Evolutionary conservation across 1,140 invertebrate genomes (phyloP).

Genomic region (Oppia nitens): DNA sequence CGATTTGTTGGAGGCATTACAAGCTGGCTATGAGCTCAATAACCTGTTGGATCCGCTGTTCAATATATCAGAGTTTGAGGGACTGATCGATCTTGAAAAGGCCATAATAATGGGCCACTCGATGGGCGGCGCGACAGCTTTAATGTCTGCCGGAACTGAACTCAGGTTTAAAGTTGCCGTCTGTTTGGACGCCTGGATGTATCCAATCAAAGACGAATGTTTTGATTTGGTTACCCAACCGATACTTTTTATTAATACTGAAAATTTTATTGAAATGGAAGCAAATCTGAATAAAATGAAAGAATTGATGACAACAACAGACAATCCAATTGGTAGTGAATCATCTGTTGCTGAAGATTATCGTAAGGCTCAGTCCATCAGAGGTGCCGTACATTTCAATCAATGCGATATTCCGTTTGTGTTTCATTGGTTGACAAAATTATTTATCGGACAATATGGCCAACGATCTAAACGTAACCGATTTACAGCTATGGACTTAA

Average conservation of each 20-base stretch:
- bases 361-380: constrained; percentile 33
- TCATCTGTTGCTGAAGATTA: constrained; percentile 20
- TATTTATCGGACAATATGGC: constrained; percentile 26
- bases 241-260: constrained; percentile 43
- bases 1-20: constrained; percentile 36
- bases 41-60: constrained; percentile 34
- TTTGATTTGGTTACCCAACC: constrained; percentile 35
- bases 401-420: constrained; percentile 34
- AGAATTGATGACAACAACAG: constrained; percentile 14
- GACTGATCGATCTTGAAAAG: constrained; percentile 36
- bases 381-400: constrained; percentile 33
- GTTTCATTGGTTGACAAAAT: constrained; percentile 20
- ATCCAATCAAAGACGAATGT: constrained; percentile 39
- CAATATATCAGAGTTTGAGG: constrained; percentile 24
- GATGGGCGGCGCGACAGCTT: constrained; percentile 44
- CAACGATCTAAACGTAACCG: constrained; percentile 27
- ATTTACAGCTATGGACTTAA: constrained; percentile 27
- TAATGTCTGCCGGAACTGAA: constrained; percentile 37
- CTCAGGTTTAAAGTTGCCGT: constrained; percentile 30
- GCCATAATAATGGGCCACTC: constrained; percentile 44
- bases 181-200: constrained; percentile 49
- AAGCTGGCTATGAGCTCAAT: constrained; percentile 34
- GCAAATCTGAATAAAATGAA: constrained; percentile 40
- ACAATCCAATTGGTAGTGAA: neutral
- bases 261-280: constrained; percentile 42